These are phyloP conservation scores for Poeciliopsis retropinna DNA, from an alignment of 2,113 vertebrate species.

Conservation along the genomic window DNA sequence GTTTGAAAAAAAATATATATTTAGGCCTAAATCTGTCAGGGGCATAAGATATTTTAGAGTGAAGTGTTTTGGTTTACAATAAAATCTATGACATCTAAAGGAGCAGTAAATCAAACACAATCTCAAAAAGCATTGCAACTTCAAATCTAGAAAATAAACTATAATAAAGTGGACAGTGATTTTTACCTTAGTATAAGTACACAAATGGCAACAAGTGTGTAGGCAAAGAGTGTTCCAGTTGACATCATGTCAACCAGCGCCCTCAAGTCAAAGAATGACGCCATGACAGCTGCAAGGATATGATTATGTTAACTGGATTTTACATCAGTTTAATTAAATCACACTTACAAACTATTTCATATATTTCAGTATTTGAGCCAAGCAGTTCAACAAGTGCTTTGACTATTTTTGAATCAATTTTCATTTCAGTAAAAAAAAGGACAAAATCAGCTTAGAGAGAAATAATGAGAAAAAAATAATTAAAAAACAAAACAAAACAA, in stretches of 20 bases:
- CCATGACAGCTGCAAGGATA: constrained; percentile 86
- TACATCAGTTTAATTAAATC: background rate
- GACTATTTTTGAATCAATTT: background rate
- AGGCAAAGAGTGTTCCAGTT: constrained; percentile 92
- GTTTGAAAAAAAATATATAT: no score
- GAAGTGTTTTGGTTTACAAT: no score
- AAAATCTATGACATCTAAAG: no score
- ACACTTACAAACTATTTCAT: background rate
- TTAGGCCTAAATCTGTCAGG: no score
- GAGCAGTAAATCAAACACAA: no score
- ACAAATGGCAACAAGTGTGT: constrained; percentile 91
- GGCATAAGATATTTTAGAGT: no score
- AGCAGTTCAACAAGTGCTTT: background rate
- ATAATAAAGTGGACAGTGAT: background rate
- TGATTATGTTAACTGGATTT: background rate
- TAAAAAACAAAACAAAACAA: background rate
- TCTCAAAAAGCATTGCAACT: background rate
- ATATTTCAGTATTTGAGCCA: background rate
- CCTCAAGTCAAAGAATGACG: constrained; percentile 89
- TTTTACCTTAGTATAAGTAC: constrained; percentile 93
- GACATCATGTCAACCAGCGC: constrained; percentile 97
- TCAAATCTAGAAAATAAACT: background rate
- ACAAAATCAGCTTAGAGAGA: background rate
- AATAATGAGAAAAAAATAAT: background rate
- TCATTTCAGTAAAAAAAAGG: background rate